Base-by-base conservation (phyloP, 1,140 invertebrate species). In the Elymnias hypermnestra region DNA sequence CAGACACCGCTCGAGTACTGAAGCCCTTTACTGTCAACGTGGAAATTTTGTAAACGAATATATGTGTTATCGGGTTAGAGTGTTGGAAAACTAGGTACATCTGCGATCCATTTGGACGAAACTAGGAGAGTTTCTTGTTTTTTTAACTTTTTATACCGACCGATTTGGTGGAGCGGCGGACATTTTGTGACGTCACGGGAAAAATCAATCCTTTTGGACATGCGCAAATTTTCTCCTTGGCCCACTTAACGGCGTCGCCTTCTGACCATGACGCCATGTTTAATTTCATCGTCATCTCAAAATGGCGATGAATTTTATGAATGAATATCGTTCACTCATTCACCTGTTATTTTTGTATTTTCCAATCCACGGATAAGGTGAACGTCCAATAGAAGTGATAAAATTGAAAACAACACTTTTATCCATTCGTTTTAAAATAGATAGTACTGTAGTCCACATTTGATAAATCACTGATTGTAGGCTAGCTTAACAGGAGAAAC, bases 71-170 rank as follows among this genome's bases (percentile, higher is more conserved):
- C 23, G 2, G 33, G 9, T 36, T 18, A 14, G 22, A 33, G 38
- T 21, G 18, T 29, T 39, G 14, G 14, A 28, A 53, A 49, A 42
- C 39, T 52, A 31, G 35, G 36, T 46, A 54, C 50, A 38, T 43
- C 47, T 57, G 52, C 43, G 38, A 48, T 62, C 54, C 59, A 62
- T 62, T 52, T 57, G 50, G 44, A 48, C 35, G 21, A 45, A 62
- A 72, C 56, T 66, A 60, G 36, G 49, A 18, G 31, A 25, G 39
- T 43, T 53, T 56, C 47, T 54, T 52, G 55, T 66, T 63, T 67
- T 67, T 81, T 74, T 71, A 67, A 74, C 63, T 63, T 73, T 78
- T 83, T 78, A 81, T 74, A 81, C 79, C 66, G 61, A 72, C 58
- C 62, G 55, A 52, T 50, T 64, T 48, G 58, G 48, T 53, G 53